These are phyloP conservation scores for Carassius gibelio DNA, from an alignment of 2,113 vertebrate genomes.

Conservation along the genomic window DNA sequence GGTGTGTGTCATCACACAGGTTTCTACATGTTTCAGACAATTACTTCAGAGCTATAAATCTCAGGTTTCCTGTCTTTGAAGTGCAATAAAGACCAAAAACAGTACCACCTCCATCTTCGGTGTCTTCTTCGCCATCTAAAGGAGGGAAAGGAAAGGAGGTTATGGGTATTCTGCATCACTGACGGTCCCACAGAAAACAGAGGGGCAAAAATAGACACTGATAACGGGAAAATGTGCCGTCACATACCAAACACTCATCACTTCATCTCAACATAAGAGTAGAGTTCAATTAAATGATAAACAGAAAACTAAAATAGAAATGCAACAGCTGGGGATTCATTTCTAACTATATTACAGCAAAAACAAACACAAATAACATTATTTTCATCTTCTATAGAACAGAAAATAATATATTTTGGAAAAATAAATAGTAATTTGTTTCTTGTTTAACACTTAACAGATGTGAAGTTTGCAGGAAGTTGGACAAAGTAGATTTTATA, in stretches of 20 bases:
- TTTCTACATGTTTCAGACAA: not conserved
- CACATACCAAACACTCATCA: not conserved
- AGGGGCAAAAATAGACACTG: not conserved
- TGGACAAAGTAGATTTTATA: not conserved
- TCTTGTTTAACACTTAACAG: not conserved
- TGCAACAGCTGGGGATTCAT: too few relatives aligned
- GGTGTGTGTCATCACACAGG: not conserved
- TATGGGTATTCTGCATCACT: not conserved
- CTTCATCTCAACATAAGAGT: not conserved
- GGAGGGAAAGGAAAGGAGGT: not conserved
- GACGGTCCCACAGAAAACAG: not conserved
- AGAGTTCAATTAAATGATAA: not conserved
- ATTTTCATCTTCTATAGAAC: not conserved
- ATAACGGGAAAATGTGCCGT: not conserved
- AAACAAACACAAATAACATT: too few relatives aligned
- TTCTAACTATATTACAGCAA: not conserved
- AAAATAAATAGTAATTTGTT: too few relatives aligned
- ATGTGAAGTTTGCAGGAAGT: not conserved
- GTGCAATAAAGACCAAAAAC: not conserved
- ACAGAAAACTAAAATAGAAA: too few relatives aligned
- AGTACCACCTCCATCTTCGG: slow-evolving; percentile 53
- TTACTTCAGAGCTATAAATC: not conserved
- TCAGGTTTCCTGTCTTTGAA: not conserved
- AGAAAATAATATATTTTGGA: not conserved
- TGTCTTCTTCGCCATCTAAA: slow-evolving; percentile 49